Conservation (phyloP, 2,113 vertebrate species). For the Cephalopterus ornatus region DNA sequence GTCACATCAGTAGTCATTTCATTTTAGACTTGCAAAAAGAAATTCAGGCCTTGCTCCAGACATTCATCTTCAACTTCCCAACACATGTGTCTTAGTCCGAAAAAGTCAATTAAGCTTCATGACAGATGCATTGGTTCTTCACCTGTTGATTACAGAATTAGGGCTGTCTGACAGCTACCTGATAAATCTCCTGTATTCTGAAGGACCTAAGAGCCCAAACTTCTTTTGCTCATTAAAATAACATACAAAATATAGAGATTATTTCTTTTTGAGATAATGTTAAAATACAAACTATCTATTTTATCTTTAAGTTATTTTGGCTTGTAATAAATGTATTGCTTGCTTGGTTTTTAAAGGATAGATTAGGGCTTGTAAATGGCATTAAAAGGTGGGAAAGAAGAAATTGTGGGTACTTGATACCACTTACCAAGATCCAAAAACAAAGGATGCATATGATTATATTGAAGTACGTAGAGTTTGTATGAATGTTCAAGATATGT, state of each 20-base stretch:
- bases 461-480: not conserved
- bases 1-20: not conserved
- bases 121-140: not conserved
- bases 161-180: not conserved
- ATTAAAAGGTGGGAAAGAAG: not conserved
- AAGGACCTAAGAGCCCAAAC: not conserved
- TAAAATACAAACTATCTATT: not conserved
- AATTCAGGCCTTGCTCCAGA: not conserved
- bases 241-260: not conserved
- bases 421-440: not conserved
- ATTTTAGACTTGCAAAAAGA: not conserved
- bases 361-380: not conserved
- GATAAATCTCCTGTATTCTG: not conserved
- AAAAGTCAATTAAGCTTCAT: not conserved
- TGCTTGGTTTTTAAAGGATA: not conserved
- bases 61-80: not conserved
- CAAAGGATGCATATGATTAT: not conserved
- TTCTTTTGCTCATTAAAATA: not conserved
- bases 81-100: not conserved
- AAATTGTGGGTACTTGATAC: not conserved
- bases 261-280: not conserved
- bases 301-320: not conserved
- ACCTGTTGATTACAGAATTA: not conserved
- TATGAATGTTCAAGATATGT: not conserved
- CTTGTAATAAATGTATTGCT: not conserved